phyloP scores from a whole-genome alignment of 1,140 invertebrate genomes.

The Cyclina sinensis region DNA sequence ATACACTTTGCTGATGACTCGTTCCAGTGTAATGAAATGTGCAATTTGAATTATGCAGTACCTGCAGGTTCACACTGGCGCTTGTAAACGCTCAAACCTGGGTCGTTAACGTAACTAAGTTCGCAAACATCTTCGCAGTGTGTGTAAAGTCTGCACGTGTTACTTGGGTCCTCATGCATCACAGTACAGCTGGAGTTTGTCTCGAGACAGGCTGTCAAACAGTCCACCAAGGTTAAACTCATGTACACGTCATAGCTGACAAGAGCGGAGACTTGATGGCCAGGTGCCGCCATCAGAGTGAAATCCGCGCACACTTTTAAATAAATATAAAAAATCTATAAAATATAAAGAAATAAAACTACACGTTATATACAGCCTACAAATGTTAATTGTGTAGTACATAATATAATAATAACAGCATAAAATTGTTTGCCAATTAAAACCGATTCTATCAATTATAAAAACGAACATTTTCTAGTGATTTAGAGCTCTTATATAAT shows the following conservation, averaged over 20 bases:
- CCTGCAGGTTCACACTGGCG: constrained; percentile 2
- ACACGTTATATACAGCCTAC: no score
- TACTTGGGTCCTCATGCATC: not conserved
- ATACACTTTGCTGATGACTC: no score
- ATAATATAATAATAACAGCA: no score
- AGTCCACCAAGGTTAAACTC: not conserved
- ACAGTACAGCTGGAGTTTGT: not conserved
- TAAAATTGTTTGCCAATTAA: no score
- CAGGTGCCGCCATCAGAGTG: not conserved
- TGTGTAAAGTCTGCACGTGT: not conserved
- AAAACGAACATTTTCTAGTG: no score
- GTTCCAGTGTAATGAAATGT: no score
- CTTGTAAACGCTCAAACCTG: not conserved
- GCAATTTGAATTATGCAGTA: not conserved
- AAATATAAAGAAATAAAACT: no score
- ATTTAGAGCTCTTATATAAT: no score
- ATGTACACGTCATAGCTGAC: not conserved
- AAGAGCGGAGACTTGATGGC: not conserved
- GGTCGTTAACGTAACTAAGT: not conserved
- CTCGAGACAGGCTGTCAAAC: not conserved
- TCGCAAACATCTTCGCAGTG: not conserved
- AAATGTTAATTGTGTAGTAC: no score
- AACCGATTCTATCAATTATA: no score
- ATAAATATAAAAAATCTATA: no score
- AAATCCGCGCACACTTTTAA: not conserved